A percentile compares a stretch with the other conserved stretches of the same genome.
These are phyloP conservation scores for Gallinago nigripennis DNA, from an alignment of 2,797 vertebrate genomes.

Conservation along the genomic window DNA sequence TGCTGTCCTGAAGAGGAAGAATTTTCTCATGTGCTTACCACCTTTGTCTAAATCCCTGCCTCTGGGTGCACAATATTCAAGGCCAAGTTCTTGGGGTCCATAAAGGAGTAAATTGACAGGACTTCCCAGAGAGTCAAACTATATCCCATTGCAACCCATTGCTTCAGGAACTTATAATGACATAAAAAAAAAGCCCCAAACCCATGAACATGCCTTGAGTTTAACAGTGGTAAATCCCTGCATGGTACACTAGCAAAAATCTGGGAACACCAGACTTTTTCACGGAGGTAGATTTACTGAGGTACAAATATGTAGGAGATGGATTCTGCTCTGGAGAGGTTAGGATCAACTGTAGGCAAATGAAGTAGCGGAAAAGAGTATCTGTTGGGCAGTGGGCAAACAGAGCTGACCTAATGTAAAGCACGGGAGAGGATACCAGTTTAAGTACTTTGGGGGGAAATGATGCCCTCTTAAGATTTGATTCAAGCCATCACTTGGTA, in stretches of 20 bases:
- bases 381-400: not conserved
- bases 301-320: not conserved
- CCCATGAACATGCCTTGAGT: not conserved
- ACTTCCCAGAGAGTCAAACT: not conserved
- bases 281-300: not conserved
- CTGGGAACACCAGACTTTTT: not conserved
- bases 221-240: not conserved
- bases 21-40: not conserved
- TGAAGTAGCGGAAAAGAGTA: not conserved
- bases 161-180: not conserved
- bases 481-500: not conserved
- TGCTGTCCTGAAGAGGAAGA: not conserved
- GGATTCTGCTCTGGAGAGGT: not conserved
- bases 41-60: not conserved
- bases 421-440: not conserved
- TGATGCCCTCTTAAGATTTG: not conserved
- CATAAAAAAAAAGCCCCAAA: not conserved
- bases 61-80: not conserved
- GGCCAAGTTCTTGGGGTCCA: fast-evolving
- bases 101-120: not conserved
- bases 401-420: not conserved
- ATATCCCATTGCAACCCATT: not conserved
- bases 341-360: not conserved
- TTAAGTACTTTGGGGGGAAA: not conserved
- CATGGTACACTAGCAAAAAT: not conserved